Percentiles rank a stretch among this genome's conserved stretches.
phyloP scores from a whole-genome alignment of 1,140 invertebrate genomes.

The Hycleus cichorii region DNA sequence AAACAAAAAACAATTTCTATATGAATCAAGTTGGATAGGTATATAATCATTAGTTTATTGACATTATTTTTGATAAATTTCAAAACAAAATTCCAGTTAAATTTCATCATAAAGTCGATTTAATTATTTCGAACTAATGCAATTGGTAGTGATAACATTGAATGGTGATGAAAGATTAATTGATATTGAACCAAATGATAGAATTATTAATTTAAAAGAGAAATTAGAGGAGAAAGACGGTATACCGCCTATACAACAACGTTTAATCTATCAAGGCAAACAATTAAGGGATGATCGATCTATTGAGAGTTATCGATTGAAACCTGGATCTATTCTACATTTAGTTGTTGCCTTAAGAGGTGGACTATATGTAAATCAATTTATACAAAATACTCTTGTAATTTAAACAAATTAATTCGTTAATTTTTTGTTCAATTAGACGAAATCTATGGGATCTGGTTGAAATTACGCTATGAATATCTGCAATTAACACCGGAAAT shows the following conservation, averaged over 20 bases:
- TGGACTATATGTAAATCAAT: background rate
- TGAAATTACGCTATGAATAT: constrained; percentile 65
- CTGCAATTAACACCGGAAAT: constrained; percentile 58
- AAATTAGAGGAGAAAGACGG: constrained; percentile 32
- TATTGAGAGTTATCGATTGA: constrained; percentile 31
- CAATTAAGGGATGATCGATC: constrained; percentile 32
- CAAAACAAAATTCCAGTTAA: too few relatives aligned
- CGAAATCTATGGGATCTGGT: constrained; percentile 66
- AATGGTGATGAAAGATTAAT: constrained; percentile 30
- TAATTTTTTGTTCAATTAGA: constrained; percentile 43
- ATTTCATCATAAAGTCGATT: too few relatives aligned
- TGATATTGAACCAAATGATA: constrained; percentile 31
- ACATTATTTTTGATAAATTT: too few relatives aligned
- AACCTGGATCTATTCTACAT: constrained; percentile 29
- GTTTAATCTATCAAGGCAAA: constrained; percentile 32
- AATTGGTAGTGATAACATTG: constrained; percentile 22
- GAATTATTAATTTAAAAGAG: constrained; percentile 28
- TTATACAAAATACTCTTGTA: background rate
- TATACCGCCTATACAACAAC: constrained; percentile 31
- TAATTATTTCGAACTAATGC: constrained; percentile 10
- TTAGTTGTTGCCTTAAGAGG: constrained; percentile 32
- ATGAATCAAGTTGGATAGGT: too few relatives aligned
- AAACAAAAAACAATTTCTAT: too few relatives aligned
- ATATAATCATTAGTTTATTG: too few relatives aligned
- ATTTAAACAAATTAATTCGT: constrained; percentile 10